phyloP scores from a whole-genome alignment of 2,113 vertebrate species.

The Trinectes maculatus region DNA sequence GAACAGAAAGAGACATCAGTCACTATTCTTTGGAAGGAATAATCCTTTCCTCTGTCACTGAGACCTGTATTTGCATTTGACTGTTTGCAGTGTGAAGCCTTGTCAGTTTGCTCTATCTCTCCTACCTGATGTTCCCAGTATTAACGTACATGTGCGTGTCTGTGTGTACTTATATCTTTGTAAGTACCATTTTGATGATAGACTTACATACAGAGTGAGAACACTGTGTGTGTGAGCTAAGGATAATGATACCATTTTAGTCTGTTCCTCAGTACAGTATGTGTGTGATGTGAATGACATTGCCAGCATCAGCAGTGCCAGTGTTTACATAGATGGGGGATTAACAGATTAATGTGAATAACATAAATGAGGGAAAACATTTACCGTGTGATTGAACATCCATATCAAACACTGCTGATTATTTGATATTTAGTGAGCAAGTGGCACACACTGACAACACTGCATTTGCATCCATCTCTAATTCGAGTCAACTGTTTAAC shows the following conservation, averaged over 20 bases:
- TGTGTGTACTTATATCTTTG: too few species aligned
- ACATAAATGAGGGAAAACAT: slow-evolving; percentile 31
- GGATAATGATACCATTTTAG: background rate
- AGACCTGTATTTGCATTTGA: background rate
- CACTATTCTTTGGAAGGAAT: too few species aligned
- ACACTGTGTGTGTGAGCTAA: too few species aligned
- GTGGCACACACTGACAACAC: background rate
- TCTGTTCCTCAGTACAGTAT: background rate
- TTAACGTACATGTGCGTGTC: background rate
- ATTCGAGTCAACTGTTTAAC: too few species aligned
- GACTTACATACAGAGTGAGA: too few species aligned
- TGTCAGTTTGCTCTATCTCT: background rate
- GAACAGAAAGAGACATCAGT: too few species aligned
- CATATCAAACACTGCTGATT: slow-evolving; percentile 20
- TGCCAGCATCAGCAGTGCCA: slow-evolving; percentile 10
- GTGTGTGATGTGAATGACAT: slow-evolving; percentile 7
- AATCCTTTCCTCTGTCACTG: too few species aligned
- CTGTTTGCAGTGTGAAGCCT: background rate
- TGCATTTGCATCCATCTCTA: too few species aligned
- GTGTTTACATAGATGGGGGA: slow-evolving; percentile 20
- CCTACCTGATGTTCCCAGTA: background rate
- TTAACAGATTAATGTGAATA: slow-evolving; percentile 44
- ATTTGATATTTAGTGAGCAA: slow-evolving; percentile 23
- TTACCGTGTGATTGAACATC: slow-evolving; percentile 23
- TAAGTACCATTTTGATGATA: too few species aligned